Evolutionary conservation across 1,140 invertebrate species (phyloP).

Genomic region (Drosophila bipectinata): DNA sequence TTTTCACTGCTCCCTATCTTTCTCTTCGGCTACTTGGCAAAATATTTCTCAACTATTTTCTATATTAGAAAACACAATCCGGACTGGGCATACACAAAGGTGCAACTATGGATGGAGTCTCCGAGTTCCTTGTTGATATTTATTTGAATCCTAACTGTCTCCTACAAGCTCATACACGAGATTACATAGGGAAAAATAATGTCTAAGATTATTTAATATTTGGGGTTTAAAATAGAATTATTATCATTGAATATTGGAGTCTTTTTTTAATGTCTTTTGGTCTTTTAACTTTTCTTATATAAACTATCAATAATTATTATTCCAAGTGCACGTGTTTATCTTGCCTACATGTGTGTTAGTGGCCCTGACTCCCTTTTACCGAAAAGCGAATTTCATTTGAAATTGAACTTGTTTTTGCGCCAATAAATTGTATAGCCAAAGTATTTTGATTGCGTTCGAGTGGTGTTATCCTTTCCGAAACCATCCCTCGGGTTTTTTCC

Average conservation of each 20-base stretch:
- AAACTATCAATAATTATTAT: background rate
- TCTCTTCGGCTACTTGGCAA: constrained; percentile 68
- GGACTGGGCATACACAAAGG: constrained; percentile 66
- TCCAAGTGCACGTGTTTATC: constrained; percentile 46
- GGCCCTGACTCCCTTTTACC: constrained; percentile 41
- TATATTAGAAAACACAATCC: constrained; percentile 78
- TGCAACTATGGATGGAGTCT: constrained; percentile 51
- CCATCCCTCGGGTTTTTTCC: constrained; percentile 1
- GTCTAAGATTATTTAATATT: background rate
- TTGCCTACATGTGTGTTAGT: constrained; percentile 32
- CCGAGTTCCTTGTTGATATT: constrained; percentile 68
- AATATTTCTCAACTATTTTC: constrained; percentile 81
- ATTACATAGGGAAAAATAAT: constrained; percentile 11
- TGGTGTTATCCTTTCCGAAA: constrained; percentile 21
- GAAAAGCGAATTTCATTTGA: constrained; percentile 76
- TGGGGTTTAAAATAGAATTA: too few relatives aligned
- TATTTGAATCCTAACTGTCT: constrained; percentile 81
- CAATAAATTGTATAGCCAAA: constrained; percentile 82
- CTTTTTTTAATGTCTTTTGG: background rate
- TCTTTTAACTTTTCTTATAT: background rate
- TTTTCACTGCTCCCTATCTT: constrained; percentile 36
- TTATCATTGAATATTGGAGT: background rate
- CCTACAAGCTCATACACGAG: constrained; percentile 23
- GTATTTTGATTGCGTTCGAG: constrained; percentile 75
- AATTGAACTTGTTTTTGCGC: constrained; percentile 81